Evolutionary conservation across 2,797 vertebrate genomes (phyloP), one percentile per base, ranked within the genome.

Genomic region (Trichosurus vulpecula): DNA sequence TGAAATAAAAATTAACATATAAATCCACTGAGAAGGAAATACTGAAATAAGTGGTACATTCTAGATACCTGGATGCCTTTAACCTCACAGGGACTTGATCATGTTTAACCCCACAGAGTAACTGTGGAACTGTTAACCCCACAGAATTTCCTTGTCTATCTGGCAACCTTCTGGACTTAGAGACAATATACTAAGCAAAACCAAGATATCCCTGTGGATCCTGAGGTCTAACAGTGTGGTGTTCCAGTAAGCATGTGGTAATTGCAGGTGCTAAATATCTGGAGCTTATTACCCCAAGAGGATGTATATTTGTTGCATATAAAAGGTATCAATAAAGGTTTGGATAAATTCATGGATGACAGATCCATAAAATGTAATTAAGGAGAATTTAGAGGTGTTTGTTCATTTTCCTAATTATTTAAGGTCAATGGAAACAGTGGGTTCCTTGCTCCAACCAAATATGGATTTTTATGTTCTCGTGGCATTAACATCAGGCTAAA

Each of bases 1-100:
- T 90, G 41, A 81, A 47, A 81, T 81, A 81, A 47, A 47, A 95
- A 29, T 96, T 31, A 56, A 66, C 27, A 95, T 25, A 81, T 30
- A 74, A 91, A 95, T 9, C 53, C 14, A 93, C 29, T 91, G 8
- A 90, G 95, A 95, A 92, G 54, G 29, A 94, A 95, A 92, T 30
- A 92, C 3, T 95, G 27, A 93, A 93, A 55, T 89, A 52, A 66
- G 58, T 91, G 74, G 95, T 8, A 3, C 56, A 12, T 92, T 58
- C 41, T 81, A 81, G 66, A 41, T 12, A 55, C 14, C 35, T 25
- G 27, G 25, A 92, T 51, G 58, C 91, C 74, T 93, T 95, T 22
- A 95, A 54, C 52, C 54, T 92, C n/a, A 52, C 56, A 90, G 11
- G 54, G 90, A 81, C 41, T 74, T 81, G 74, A 47, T 41, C 8